phyloP scores from a whole-genome alignment of 2,797 vertebrate genomes.

The Myotis daubentonii region DNA sequence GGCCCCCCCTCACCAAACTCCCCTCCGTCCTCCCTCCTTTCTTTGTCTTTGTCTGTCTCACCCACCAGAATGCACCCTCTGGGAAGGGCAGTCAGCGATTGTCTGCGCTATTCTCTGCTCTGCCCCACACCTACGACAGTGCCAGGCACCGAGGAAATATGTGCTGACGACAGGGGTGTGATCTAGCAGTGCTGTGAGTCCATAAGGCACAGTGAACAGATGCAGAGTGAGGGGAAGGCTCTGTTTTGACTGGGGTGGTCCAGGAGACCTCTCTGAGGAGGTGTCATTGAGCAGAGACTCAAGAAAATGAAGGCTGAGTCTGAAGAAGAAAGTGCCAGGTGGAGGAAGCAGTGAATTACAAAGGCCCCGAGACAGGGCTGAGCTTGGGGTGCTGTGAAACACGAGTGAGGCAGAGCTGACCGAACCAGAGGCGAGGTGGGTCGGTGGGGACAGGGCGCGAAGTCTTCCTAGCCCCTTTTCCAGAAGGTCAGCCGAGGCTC shows the following conservation, averaged over 20 bases:
- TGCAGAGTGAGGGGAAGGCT: rapidly evolving
- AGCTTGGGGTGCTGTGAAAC: neutral
- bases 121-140: slow-evolving; percentile 55
- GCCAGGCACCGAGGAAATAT: neutral
- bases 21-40: neutral
- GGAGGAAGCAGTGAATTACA: neutral
- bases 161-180: neutral
- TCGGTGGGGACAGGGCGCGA: neutral
- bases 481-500: neutral
- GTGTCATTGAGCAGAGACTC: neutral
- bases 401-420: neutral
- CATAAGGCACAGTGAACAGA: rapidly evolving
- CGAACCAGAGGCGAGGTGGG: neutral
- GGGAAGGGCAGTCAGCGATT: neutral
- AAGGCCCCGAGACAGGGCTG: neutral
- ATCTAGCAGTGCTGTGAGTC: rapidly evolving
- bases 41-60: neutral
- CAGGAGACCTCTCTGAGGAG: neutral
- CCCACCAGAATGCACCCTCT: neutral
- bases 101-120: neutral
- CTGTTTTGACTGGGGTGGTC: neutral
- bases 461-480: neutral
- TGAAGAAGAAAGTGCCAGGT: neutral
- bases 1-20: neutral
- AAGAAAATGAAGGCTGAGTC: rapidly evolving